phyloP scores from a whole-genome alignment of 2,113 vertebrate genomes.

The Narcine bancroftii region DNA sequence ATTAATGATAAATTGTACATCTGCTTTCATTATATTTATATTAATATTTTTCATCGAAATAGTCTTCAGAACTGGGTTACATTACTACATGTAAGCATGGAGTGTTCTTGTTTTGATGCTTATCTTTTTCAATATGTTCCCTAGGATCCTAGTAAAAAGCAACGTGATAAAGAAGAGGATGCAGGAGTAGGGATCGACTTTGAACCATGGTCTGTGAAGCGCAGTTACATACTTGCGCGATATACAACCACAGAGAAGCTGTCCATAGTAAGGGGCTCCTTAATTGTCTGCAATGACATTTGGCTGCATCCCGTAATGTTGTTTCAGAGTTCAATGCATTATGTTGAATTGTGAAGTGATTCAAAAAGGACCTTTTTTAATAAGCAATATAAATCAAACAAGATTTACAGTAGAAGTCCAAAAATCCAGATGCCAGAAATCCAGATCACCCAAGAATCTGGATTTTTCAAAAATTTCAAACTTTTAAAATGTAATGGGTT shows the following conservation, averaged over 20 bases:
- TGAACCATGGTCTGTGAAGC: slow-evolving; percentile 82
- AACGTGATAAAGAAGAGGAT: slow-evolving; percentile 65
- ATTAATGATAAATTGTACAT: neutral
- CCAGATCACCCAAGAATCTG: no score
- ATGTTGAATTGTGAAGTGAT: neutral
- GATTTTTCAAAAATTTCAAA: no score
- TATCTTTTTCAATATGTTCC: slow-evolving; percentile 10
- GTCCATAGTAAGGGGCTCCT: slow-evolving; percentile 73
- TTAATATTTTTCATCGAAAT: neutral
- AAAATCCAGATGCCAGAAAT: no score
- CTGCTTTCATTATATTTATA: neutral
- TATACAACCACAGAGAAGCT: slow-evolving; percentile 96
- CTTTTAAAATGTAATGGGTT: no score
- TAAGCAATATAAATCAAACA: no score
- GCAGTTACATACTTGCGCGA: slow-evolving; percentile 83
- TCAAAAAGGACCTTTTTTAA: no score
- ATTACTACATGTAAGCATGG: no score
- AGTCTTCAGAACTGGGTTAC: neutral
- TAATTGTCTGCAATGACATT: neutral
- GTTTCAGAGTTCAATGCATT: neutral
- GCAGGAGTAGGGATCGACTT: slow-evolving; percentile 73
- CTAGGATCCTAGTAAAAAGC: slow-evolving; percentile 72
- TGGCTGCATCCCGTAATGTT: neutral
- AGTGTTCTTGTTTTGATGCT: neutral
- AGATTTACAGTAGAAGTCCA: no score